A percentile compares a stretch with the other conserved stretches of the same genome.
Conservation (phyloP, 2,113 vertebrate species). For the Oryzias woworae region DNA sequence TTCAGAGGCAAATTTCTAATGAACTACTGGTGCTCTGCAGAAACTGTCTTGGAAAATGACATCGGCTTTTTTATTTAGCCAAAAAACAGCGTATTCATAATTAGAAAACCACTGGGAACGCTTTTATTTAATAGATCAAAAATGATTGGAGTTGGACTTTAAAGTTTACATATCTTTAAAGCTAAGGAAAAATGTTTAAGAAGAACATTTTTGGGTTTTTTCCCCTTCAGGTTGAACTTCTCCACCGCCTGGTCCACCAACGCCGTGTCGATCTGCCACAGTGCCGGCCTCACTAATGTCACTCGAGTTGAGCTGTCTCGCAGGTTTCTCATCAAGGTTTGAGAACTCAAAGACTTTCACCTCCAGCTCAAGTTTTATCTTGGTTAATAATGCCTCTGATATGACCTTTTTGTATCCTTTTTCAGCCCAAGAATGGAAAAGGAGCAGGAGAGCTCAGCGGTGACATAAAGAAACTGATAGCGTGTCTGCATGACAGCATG, state of each 20-base stretch:
- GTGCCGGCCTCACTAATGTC: conserved; percentile 77
- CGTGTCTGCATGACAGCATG: conserved; percentile 83
- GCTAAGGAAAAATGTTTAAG: not conserved
- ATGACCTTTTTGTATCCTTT: not conserved
- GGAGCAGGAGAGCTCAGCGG: conserved; percentile 21
- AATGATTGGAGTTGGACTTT: too few species aligned
- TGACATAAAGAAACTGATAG: conserved; percentile 67
- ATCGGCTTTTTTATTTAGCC: too few species aligned
- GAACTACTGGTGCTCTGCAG: too few species aligned
- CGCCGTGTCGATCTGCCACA: conserved; percentile 85
- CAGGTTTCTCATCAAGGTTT: conserved; percentile 84
- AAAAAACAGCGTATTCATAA: too few species aligned
- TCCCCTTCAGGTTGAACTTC: conserved; percentile 83
- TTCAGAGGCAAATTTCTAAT: too few species aligned
- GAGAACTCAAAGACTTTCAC: not conserved
- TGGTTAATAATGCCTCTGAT: not conserved
- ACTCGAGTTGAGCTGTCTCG: conserved; percentile 84
- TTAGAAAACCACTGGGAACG: too few species aligned
- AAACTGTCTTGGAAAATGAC: too few species aligned
- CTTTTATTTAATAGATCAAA: too few species aligned
- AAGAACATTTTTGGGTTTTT: not conserved
- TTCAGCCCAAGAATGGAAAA: conserved; percentile 50
- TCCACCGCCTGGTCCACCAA: conserved; percentile 89
- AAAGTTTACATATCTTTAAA: not conserved
- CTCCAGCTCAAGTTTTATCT: not conserved